phyloP scores from a whole-genome alignment of 2,113 vertebrate genomes.

The Synchiropus splendidus region DNA sequence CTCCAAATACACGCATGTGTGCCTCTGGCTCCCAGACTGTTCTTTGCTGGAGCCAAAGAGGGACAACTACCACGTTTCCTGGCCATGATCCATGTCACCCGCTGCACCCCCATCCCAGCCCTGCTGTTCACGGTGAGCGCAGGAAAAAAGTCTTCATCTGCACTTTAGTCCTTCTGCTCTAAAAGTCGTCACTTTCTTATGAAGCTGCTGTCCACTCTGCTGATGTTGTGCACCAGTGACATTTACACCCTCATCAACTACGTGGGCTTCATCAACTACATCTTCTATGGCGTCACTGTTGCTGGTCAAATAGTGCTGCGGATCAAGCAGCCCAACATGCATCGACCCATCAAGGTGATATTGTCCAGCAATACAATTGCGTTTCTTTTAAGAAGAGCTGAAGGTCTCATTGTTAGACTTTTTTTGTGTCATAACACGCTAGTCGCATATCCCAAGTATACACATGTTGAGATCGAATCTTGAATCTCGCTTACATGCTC shows the following conservation, averaged over 20 bases:
- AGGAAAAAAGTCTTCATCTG: too few species aligned
- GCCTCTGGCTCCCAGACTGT: too few species aligned
- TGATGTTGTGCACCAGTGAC: slow-evolving; percentile 91
- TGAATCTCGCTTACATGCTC: too few species aligned
- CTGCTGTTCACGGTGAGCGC: slow-evolving; percentile 83
- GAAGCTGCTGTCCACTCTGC: slow-evolving; percentile 81
- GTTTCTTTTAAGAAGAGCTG: too few species aligned
- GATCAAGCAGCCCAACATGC: slow-evolving; percentile 73
- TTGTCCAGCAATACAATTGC: too few species aligned
- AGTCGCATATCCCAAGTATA: too few species aligned
- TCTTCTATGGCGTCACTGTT: slow-evolving; percentile 86
- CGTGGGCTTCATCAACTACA: slow-evolving; percentile 92
- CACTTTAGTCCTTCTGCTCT: too few species aligned
- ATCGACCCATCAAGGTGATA: slow-evolving; percentile 80
- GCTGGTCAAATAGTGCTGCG: slow-evolving; percentile 87
- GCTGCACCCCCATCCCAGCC: slow-evolving; percentile 86
- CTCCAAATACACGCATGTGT: too few species aligned
- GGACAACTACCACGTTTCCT: slow-evolving; percentile 84
- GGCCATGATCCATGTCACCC: slow-evolving; percentile 86
- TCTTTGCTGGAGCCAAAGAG: too few species aligned
- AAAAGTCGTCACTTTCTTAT: neutral
- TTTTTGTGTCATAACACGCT: too few species aligned
- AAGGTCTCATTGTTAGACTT: too few species aligned
- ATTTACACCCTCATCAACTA: slow-evolving; percentile 95
- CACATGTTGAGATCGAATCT: too few species aligned